Evolutionary conservation across 2,797 vertebrate species (phyloP).

Genomic region (Kryptolebias ocellatus): DNA sequence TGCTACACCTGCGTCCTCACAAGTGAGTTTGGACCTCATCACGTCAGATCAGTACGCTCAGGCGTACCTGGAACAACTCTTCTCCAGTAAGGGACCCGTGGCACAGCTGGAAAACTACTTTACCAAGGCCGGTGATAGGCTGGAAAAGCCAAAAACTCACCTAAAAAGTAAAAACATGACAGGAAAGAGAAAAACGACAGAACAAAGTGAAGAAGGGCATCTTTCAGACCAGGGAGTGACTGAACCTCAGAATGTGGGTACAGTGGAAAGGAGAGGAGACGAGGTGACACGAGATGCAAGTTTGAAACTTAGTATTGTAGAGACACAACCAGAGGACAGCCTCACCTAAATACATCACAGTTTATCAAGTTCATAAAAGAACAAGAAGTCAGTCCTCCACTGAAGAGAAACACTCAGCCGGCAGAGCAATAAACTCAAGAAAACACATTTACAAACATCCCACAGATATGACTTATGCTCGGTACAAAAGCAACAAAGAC

Average conservation of each 20-base stretch:
- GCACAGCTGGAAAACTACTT: slow-evolving; percentile 68
- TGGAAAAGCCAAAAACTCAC: slow-evolving; percentile 31
- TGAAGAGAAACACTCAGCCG: neutral
- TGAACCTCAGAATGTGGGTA: neutral
- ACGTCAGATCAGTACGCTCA: slow-evolving; percentile 67
- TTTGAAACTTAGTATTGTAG: slow-evolving; percentile 60
- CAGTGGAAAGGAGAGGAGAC: neutral
- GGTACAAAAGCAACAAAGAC: no score
- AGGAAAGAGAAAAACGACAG: neutral
- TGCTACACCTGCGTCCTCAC: neutral
- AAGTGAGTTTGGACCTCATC: slow-evolving; percentile 64
- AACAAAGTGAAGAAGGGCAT: neutral
- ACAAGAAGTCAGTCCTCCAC: neutral
- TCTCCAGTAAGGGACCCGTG: slow-evolving; percentile 66
- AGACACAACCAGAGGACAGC: slow-evolving; percentile 48
- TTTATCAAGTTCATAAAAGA: slow-evolving; percentile 17
- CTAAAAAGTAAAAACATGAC: slow-evolving; percentile 17
- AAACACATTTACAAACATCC: neutral
- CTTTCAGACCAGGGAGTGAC: neutral
- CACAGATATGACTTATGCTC: no score
- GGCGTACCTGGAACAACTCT: slow-evolving; percentile 70
- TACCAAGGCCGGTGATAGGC: slow-evolving; percentile 25
- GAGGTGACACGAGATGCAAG: slow-evolving; percentile 19
- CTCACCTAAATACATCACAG: slow-evolving; percentile 1
- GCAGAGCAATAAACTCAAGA: neutral